Evolutionary conservation across 92 coral and sea anemone genomes (phyloP), one percentile per base, ranked within the genome.

Genomic region (Bergia sp.): DNA sequence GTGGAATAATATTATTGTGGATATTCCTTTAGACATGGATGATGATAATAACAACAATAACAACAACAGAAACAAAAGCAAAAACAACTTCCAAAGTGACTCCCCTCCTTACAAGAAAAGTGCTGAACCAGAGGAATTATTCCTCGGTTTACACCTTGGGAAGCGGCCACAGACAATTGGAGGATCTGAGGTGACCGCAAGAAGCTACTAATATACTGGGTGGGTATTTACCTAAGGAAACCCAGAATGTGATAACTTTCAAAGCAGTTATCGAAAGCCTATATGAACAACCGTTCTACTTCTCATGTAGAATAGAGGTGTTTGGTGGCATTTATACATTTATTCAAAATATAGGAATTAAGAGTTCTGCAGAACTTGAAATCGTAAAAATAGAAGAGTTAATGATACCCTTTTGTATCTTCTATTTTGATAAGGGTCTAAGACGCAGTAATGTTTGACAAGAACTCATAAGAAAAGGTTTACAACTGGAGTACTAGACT

Each of bases 101-200:
- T 80, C 84, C n/a, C 47, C 66, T 6, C 36, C 21, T 69, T 50
- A 18, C 41, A 71, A 47, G 6, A 84, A 47, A 3, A 69, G n/a
- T 23, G 79, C 45, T 43, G 87, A 84, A 16, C 3, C 87, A 3
- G 55, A 84, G 0, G 87, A 84, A 2, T 5, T 45, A 15, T 71
- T 84, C 53, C 41, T 71, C 29, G 29, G 29, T 5, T 15, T 84
- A 44, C 87, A 73, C 40, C 77, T 69, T 36, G 79, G 87, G n/a
- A 84, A 84, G 37, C 77, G 87, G 47, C 87, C 87, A 4, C 79
- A 71, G 78, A 84, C 87, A 23, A 69, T 84, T 69, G 87, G 87
- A 8, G 77, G 87, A 2, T 45, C 87, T 13, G 44, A 71, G 5
- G 43, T 36, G 15, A 71, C 42, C 42, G 1, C 66, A n/a, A 71